These are phyloP conservation scores for Nezara viridula DNA, from an alignment of 2,888 invertebrate species.

Conservation along the genomic window DNA sequence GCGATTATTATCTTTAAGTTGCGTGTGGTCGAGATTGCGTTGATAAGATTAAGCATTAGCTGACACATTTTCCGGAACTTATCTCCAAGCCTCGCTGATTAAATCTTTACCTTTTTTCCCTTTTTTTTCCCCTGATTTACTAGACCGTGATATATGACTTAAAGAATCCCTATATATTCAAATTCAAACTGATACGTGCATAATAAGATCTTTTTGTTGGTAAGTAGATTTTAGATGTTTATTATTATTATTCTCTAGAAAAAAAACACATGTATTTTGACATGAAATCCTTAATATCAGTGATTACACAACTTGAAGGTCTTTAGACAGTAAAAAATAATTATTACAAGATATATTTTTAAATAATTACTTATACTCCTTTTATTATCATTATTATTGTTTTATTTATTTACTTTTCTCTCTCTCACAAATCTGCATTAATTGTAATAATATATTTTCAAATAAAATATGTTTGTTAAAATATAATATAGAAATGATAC, in stretches of 20 bases:
- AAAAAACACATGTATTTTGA: too few relatives aligned
- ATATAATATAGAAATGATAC: too few relatives aligned
- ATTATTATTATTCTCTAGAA: not conserved
- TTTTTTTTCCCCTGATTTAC: not conserved
- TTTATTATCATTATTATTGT: too few relatives aligned
- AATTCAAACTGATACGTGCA: not conserved
- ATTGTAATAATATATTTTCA: too few relatives aligned
- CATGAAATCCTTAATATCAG: too few relatives aligned
- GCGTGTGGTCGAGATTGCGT: not conserved
- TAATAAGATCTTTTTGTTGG: not conserved
- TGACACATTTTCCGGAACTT: constrained; percentile 28
- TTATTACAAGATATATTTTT: too few relatives aligned
- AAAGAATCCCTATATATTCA: not conserved
- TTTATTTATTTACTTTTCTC: too few relatives aligned
- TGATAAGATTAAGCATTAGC: not conserved
- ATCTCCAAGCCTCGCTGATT: not conserved
- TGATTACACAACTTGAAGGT: too few relatives aligned
- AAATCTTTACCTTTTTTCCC: not conserved
- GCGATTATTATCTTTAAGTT: not conserved
- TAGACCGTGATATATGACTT: not conserved
- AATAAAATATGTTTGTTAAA: too few relatives aligned
- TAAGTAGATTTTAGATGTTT: not conserved
- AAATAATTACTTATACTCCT: too few relatives aligned
- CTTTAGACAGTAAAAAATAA: too few relatives aligned
- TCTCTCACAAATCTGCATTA: too few relatives aligned